Evolutionary conservation across 2,888 invertebrate genomes (phyloP).

Genomic region (Cheilosia impressa): DNA sequence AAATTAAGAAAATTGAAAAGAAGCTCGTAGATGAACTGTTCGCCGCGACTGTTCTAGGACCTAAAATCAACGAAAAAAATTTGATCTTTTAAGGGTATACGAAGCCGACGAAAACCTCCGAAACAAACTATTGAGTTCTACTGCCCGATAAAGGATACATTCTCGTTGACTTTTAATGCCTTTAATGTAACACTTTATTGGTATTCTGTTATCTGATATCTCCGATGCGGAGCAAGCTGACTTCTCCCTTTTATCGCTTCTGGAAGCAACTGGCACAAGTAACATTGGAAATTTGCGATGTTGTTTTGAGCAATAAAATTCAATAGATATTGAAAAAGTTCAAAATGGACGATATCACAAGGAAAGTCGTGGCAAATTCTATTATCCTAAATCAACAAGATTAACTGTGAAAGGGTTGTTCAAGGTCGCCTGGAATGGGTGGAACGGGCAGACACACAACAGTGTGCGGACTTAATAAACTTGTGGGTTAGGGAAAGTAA

Average conservation of each 20-base stretch:
- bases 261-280: slow-evolving; percentile 32
- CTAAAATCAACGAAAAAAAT: not conserved
- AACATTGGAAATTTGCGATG: slow-evolving; percentile 44
- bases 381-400: slow-evolving; percentile 49
- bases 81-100: not conserved
- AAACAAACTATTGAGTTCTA: not conserved
- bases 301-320: slow-evolving; percentile 50
- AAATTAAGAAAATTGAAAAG: too few species aligned
- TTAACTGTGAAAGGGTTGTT: slow-evolving; percentile 25
- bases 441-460: not conserved
- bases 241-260: not conserved
- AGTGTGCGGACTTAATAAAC: not conserved
- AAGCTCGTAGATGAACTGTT: too few species aligned
- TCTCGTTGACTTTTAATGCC: slow-evolving; percentile 45
- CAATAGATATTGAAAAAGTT: slow-evolving; percentile 53
- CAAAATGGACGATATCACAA: slow-evolving; percentile 16
- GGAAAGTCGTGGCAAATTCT: slow-evolving; percentile 23
- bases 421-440: not conserved
- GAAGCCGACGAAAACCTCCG: not conserved
- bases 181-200: slow-evolving; percentile 58
- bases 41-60: too few species aligned
- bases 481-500: not conserved
- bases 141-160: slow-evolving; percentile 21
- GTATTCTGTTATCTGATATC: slow-evolving; percentile 49
- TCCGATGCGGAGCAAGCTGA: not conserved